phyloP scores from a whole-genome alignment of 1,140 invertebrate species.

The Aphis gossypii region DNA sequence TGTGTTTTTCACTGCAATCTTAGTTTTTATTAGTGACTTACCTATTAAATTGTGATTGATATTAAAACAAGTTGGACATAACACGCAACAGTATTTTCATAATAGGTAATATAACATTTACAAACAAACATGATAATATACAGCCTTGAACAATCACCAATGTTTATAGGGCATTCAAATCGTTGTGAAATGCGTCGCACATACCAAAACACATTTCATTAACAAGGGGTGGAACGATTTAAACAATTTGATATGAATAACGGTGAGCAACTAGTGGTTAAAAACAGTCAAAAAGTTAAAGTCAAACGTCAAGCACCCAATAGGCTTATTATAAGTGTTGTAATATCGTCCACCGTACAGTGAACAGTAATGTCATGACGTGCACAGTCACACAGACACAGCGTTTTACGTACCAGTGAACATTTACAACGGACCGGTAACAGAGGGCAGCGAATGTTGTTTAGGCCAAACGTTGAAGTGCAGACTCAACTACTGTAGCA shows the following conservation, averaged over 20 bases:
- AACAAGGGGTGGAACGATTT: not conserved
- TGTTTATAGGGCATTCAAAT: not conserved
- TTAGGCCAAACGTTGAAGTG: not conserved
- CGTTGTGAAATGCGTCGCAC: not conserved
- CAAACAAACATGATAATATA: not conserved
- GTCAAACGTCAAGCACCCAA: not conserved
- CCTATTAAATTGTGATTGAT: not conserved
- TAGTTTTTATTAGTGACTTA: not conserved
- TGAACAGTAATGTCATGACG: not conserved
- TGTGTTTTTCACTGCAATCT: not conserved
- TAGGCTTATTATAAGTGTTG: not conserved
- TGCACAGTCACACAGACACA: not conserved
- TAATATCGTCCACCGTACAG: not conserved
- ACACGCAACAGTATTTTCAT: not conserved
- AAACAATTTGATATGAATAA: not conserved
- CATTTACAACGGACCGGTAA: slow-evolving; percentile 16
- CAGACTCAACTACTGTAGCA: not conserved
- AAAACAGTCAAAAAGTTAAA: not conserved
- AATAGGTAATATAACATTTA: not conserved
- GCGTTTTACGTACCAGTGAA: slow-evolving; percentile 11
- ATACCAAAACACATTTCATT: not conserved
- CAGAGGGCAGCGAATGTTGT: not conserved
- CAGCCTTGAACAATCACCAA: not conserved
- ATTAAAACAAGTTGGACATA: not conserved
- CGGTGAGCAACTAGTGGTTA: not conserved